These are phyloP conservation scores for Chloroceryle inda DNA, from an alignment of 2,797 vertebrate species.

Conservation along the genomic window DNA sequence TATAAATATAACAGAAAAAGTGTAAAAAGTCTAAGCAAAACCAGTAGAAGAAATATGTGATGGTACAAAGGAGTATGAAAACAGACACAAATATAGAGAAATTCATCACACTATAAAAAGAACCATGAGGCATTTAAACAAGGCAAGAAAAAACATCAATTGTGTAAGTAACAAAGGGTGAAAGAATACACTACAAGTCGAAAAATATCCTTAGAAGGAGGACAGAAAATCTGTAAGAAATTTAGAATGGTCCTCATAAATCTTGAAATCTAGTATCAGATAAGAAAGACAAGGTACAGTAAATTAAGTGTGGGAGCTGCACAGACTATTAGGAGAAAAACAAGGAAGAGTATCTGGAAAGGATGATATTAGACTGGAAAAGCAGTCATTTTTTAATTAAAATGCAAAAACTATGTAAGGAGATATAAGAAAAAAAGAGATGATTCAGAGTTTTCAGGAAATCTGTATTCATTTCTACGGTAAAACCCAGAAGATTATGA, in stretches of 20 bases:
- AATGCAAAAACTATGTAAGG: not conserved
- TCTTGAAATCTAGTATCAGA: conserved; percentile 21
- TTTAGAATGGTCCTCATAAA: conserved; percentile 22
- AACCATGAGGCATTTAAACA: conserved; percentile 40
- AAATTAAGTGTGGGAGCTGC: not conserved
- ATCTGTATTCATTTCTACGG: not conserved
- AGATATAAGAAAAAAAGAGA: not conserved
- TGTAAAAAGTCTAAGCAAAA: conserved; percentile 35
- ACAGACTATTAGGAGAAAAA: not conserved
- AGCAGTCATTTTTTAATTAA: not conserved
- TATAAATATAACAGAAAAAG: conserved; percentile 49
- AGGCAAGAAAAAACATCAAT: conserved; percentile 38
- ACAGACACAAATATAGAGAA: conserved; percentile 42
- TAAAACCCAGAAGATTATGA: not conserved
- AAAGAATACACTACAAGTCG: not conserved
- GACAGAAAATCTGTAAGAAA: conserved; percentile 20
- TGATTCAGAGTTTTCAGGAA: not conserved
- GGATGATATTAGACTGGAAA: not conserved
- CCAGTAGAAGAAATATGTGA: conserved; percentile 20
- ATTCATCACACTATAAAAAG: conserved; percentile 52
- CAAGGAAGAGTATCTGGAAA: not conserved
- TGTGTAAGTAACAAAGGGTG: conserved; percentile 20
- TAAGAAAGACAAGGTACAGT: not conserved
- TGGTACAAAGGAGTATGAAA: conserved; percentile 39
- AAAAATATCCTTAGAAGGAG: conserved; percentile 14